phyloP scores from a whole-genome alignment of 64 coral and sea anemone species.

The Actinia tenebrosa region DNA sequence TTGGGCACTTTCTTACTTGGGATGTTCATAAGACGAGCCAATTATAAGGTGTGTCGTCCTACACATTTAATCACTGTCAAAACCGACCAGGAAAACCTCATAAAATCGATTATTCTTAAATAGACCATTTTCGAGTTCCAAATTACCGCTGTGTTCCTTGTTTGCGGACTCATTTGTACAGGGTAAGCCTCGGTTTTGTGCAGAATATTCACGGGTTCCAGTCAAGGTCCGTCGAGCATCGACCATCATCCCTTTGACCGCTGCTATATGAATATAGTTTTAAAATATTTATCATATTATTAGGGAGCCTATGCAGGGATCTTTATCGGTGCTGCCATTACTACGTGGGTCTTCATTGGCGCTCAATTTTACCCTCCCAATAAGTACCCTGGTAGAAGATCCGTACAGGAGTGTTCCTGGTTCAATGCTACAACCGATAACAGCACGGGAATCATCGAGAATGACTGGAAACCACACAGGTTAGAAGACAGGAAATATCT shows the following conservation, averaged over 20 bases:
- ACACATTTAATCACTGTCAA: background rate
- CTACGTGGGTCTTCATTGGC: conserved; percentile 72
- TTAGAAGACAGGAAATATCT: background rate
- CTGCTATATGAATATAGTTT: too few species aligned
- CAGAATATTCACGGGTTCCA: too few species aligned
- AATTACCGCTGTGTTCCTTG: too few species aligned
- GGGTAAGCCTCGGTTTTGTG: too few species aligned
- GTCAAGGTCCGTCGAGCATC: too few species aligned
- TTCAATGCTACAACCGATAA: conserved; percentile 46
- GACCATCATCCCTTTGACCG: too few species aligned
- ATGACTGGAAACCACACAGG: conserved; percentile 75
- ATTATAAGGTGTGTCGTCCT: conserved; percentile 44
- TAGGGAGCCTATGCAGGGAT: conserved; percentile 87
- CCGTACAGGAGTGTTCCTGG: conserved; percentile 44
- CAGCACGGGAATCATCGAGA: conserved; percentile 42
- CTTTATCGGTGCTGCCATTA: conserved; percentile 56
- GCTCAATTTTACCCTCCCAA: conserved; percentile 69
- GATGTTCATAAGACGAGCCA: conserved; percentile 70
- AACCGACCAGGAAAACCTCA: too few species aligned
- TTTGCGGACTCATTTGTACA: too few species aligned
- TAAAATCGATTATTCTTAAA: too few species aligned
- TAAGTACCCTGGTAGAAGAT: conserved; percentile 67
- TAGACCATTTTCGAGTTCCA: too few species aligned
- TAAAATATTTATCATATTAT: background rate
- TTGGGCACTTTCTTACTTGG: conserved; percentile 73